Evolutionary conservation across 2,113 vertebrate genomes (phyloP).

Genomic region (Protobothrops flavoviridis): DNA sequence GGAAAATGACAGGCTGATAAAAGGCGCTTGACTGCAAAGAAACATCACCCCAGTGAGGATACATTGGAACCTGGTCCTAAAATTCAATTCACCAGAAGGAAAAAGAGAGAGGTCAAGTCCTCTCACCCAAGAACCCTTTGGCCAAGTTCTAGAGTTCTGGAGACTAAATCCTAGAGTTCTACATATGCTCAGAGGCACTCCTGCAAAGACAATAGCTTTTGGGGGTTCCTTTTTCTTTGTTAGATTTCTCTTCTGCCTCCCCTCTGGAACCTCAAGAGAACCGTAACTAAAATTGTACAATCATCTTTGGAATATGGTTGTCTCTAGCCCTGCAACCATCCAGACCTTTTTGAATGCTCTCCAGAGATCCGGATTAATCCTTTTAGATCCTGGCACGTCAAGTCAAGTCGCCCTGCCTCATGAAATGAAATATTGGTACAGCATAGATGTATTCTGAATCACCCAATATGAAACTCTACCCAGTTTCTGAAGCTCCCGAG

Average conservation of each 20-base stretch:
- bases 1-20: neutral
- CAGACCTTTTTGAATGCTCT: neutral
- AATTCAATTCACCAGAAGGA: neutral
- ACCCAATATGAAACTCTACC: neutral
- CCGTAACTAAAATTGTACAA: neutral
- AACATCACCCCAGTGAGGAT: neutral
- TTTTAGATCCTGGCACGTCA: neutral
- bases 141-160: neutral
- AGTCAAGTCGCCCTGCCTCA: neutral
- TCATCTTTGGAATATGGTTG: neutral
- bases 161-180: neutral
- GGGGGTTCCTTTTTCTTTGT: no score
- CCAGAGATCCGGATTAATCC: neutral
- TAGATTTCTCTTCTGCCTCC: neutral
- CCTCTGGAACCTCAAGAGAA: neutral
- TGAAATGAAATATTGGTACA: neutral
- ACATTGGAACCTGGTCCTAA: neutral
- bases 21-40: neutral
- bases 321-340: neutral
- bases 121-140: neutral
- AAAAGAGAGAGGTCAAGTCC: neutral
- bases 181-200: neutral
- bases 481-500: neutral
- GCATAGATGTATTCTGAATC: neutral
- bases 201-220: no score